phyloP scores from a whole-genome alignment of 2,113 vertebrate genomes.

The Scomber scombrus region DNA sequence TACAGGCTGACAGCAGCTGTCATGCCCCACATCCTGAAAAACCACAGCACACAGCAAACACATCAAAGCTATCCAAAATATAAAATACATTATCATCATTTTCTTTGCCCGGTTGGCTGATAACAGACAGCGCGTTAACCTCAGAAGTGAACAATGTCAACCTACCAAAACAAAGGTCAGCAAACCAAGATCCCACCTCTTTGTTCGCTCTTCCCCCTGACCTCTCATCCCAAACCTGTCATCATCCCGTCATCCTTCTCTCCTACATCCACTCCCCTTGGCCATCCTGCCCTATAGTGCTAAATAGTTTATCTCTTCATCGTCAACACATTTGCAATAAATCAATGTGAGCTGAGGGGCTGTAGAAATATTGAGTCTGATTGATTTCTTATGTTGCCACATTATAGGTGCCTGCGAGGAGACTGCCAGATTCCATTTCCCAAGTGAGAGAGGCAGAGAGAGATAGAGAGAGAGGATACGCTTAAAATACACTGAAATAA shows the following conservation, averaged over 20 bases:
- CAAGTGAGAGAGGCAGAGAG: constrained; percentile 32
- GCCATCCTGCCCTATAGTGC: constrained; percentile 43
- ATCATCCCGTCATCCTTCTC: constrained; percentile 29
- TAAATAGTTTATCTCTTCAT: constrained; percentile 73
- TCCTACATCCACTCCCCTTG: constrained; percentile 41
- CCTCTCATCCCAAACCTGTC: constrained; percentile 32
- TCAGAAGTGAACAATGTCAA: constrained; percentile 37
- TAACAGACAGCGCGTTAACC: constrained; percentile 62
- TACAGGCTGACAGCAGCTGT: constrained; percentile 55
- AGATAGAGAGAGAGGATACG: constrained; percentile 21
- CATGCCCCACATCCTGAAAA: constrained; percentile 14
- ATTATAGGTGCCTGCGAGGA: constrained; percentile 62
- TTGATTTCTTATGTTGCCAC: constrained; percentile 82
- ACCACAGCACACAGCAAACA: constrained; percentile 50
- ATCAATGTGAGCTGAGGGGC: constrained; percentile 77
- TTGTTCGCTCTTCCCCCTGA: constrained; percentile 13
- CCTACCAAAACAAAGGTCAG: constrained; percentile 65
- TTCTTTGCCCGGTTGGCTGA: constrained; percentile 37
- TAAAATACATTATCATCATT: constrained; percentile 55
- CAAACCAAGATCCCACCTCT: constrained; percentile 11
- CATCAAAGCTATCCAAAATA: constrained; percentile 37
- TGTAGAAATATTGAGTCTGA: constrained; percentile 72
- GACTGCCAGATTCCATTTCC: constrained; percentile 57
- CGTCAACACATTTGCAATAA: constrained; percentile 74
- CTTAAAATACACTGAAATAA: constrained; percentile 25